Conservation (phyloP, 2,888 invertebrate species). For the Crocallis elinguaria region DNA sequence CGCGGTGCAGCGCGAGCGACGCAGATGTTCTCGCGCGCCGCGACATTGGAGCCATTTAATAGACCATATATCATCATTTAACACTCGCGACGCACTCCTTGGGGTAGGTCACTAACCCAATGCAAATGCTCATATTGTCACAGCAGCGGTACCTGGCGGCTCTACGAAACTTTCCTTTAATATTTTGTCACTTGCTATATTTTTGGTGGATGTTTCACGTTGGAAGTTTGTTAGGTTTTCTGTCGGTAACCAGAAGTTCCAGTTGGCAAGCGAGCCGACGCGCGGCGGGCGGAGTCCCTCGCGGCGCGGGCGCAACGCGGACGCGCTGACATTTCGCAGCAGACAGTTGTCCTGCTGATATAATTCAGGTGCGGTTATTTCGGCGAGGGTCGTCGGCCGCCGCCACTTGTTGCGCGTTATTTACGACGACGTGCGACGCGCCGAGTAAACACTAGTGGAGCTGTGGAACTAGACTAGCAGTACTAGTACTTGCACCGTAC, state of each 20-base stretch:
- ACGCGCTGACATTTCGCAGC: not conserved
- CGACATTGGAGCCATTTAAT: constrained; percentile 12
- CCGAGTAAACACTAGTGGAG: not conserved
- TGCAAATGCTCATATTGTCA: constrained; percentile 10
- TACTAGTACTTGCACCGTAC: no score
- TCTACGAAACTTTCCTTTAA: not conserved
- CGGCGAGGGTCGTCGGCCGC: constrained; percentile 23
- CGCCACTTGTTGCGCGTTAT: constrained; percentile 15
- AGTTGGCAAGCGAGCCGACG: constrained; percentile 13
- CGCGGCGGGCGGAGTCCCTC: not conserved
- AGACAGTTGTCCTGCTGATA: not conserved
- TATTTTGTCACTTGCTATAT: constrained; percentile 13
- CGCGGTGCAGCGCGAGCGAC: no score
- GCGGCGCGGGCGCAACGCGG: not conserved
- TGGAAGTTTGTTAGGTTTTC: not conserved
- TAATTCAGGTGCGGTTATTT: not conserved
- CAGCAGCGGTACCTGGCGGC: constrained; percentile 9
- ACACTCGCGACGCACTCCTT: constrained; percentile 22
- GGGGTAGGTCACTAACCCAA: constrained; percentile 34
- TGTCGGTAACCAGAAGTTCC: constrained; percentile 8
- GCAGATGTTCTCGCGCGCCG: constrained; percentile 5
- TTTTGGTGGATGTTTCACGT: constrained; percentile 10
- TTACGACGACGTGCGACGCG: not conserved
- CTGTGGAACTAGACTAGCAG: not conserved
- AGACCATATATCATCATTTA: constrained; percentile 13